Conservation (phyloP, 2,888 invertebrate species). For the Crossocerus cetratus region DNA sequence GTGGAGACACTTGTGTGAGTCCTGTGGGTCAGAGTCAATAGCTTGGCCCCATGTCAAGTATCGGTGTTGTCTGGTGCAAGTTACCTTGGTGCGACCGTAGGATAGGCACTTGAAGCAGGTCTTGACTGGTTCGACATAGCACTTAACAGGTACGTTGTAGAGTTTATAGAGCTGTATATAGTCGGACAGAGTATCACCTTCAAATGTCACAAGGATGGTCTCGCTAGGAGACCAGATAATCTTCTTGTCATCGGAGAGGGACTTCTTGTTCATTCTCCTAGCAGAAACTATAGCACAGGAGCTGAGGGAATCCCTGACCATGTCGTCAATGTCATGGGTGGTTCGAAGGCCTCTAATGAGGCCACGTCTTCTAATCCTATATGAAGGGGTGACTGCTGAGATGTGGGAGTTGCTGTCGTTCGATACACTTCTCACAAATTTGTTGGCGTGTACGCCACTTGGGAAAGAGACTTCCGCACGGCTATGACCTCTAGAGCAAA, state of each 20-base stretch:
- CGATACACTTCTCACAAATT: no score
- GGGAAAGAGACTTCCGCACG: no score
- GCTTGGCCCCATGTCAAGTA: neutral
- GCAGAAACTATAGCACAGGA: neutral
- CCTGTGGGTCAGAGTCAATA: no score
- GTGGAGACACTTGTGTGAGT: no score
- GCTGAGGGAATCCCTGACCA: no score
- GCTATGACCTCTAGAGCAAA: no score
- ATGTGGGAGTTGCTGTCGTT: no score
- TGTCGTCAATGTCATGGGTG: no score
- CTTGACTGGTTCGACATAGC: neutral
- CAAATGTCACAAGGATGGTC: neutral
- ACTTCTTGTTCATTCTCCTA: neutral
- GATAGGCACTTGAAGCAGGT: neutral
- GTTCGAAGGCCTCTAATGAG: no score
- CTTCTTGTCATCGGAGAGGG: neutral
- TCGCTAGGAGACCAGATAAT: neutral
- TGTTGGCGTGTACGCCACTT: no score
- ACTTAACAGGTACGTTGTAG: neutral
- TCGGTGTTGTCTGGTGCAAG: neutral
- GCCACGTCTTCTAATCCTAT: no score
- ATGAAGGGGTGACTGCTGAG: no score
- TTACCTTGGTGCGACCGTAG: neutral
- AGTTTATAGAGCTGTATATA: neutral
- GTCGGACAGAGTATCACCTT: neutral